Evolutionary conservation across 2,797 vertebrate genomes (phyloP), one percentile per base, ranked within the genome.

Genomic region (Astyanax mexicanus): DNA sequence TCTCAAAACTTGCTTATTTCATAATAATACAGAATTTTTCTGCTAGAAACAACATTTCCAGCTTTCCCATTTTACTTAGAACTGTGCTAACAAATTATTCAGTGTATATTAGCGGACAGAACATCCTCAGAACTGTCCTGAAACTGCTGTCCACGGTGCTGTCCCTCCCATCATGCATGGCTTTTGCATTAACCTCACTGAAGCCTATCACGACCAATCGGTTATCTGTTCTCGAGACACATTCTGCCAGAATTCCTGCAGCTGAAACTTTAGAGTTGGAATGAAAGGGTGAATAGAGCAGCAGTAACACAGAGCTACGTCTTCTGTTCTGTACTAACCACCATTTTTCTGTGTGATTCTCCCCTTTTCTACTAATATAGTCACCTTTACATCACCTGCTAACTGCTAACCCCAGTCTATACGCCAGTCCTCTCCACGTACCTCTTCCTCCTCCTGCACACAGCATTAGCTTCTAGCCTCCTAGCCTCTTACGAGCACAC

Each of bases 321-420:
- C 45, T 47, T 72, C 70, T 81, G 79, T 80, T n/a, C n/a, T 82
- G 69, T 82, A 86, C 77, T 83, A 84, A 84, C 80, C 80, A 84
- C 79, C 82, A 85, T 87, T 86, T 88, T 84, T 86, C 72, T 86
- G 81, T 89, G 86, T 86, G 81, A 84, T 78, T 57, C 65, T 86
- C 69, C 86, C 78, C 82, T 84, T 86, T 84, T 85, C 76, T 83
- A 66, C 82, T 86, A 83, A 81, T 87, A 80, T 76, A 80, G 69
- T 85, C 87, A 86, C 79, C 57, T 79, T 79, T 68, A 81, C 75
- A 71, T 81, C 83, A 88, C 87, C 86, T 80, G 83, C 85, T 88
- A 89, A 87, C 87, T 83, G 75, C 44, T 17, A 47, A 76, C 57
- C 67, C 83, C 52, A 68, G 74, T 75, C 73, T 72, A 77, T 71